Conservation (phyloP, 2,888 invertebrate species). For the Phyllotreta striolata region DNA sequence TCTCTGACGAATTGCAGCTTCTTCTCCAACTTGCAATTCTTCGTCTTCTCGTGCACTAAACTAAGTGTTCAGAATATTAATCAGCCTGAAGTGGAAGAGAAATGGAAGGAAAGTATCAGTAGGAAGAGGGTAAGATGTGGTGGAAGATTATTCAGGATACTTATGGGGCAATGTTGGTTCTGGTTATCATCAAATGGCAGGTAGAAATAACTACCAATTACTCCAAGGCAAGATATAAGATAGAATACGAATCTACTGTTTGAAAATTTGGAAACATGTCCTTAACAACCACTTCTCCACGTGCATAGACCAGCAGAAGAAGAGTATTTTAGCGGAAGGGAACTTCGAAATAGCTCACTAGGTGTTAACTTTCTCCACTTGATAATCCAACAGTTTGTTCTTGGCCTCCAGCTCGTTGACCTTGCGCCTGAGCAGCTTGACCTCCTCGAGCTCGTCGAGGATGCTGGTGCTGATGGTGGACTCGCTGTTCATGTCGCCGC, state of each 20-base stretch:
- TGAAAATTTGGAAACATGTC: no score
- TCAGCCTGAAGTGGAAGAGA: not conserved
- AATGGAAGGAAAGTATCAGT: constrained; percentile 3
- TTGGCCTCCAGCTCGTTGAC: constrained; percentile 45
- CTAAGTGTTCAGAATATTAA: constrained; percentile 37
- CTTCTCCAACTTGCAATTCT: constrained; percentile 49
- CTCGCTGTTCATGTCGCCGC: constrained; percentile 40
- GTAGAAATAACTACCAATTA: no score
- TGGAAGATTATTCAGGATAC: no score
- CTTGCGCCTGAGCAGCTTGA: constrained; percentile 46
- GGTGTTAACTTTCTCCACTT: constrained; percentile 47
- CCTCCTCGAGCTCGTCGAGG: constrained; percentile 44
- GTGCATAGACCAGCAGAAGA: not conserved
- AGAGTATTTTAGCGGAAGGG: not conserved
- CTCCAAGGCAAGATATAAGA: no score
- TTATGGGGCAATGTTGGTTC: no score
- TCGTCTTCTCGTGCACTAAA: constrained; percentile 48
- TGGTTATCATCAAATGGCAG: no score
- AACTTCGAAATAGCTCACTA: constrained; percentile 13
- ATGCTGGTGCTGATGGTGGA: constrained; percentile 46
- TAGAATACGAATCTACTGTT: no score
- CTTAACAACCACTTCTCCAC: no score
- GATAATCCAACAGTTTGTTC: constrained; percentile 45
- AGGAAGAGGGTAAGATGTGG: no score
- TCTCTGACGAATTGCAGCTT: constrained; percentile 55